Base-by-base conservation (phyloP, 2,888 invertebrate species). In the Rotaria sp. region DNA sequence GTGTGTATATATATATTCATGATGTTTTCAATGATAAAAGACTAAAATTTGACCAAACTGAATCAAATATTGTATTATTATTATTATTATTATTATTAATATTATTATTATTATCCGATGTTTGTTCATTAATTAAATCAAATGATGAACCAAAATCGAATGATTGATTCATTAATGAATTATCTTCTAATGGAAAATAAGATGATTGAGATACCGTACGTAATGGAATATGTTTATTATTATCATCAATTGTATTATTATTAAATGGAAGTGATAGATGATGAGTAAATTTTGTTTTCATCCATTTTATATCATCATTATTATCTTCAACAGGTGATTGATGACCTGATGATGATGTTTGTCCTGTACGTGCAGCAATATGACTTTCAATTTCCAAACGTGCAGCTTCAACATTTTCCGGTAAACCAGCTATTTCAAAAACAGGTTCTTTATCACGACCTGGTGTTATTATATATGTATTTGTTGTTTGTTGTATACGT, bases 401-500 rank as follows among this genome's bases (percentile, higher is more conserved):
- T 13, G 99, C 98, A 38, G 95, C 94, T 90, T 97, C 96, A 84
- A 99, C 99, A 92, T 96, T 97, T 90, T 97, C 96, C 4, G 97
- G 96, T 90, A 97, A 93, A 1, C 98, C 99, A 50, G 97, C 97
- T 87, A 98, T 96, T 92, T 98, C 98, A 92, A 99, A 99, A 85
- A 99, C 96, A 24, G 99, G 99, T 92, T 99, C 97, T 92, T 97
- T 96, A 92, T 99, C 98, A 87, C 98, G 94, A 88, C 96, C 96
- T 15, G 98, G 97, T 38, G 98, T 98, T 88, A 98, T 96, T 91
- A 98, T 98, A 93, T 98, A 98, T 15, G 98, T 98, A 93, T 97
- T 96, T 86, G 98, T 97, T 91, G 96, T 96, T 92, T 99, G 98
- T 92, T 99, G 99, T 91, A 99, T 99, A 90, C 97, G 94, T 92